These are phyloP conservation scores for Mormyrops attenuatus DNA, from an alignment of 2,797 vertebrate species.

Conservation along the genomic window DNA sequence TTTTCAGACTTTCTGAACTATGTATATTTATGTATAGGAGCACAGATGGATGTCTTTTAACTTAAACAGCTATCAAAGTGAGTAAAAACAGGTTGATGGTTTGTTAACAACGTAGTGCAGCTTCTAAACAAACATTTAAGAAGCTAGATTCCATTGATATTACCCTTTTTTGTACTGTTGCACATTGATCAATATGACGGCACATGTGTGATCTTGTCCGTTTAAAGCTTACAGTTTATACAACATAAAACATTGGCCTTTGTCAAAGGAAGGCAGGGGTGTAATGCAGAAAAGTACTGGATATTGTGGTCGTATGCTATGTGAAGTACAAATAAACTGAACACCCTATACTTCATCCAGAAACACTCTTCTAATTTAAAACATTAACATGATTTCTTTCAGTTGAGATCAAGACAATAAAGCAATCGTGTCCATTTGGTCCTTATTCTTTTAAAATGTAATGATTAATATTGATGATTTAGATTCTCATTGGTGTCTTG, in stretches of 20 bases:
- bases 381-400: neutral
- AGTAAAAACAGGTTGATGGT: conserved; percentile 21
- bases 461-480: neutral
- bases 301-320: neutral
- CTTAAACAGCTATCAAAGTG: conserved; percentile 18
- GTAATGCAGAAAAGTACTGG: neutral
- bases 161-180: neutral
- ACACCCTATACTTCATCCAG: neutral
- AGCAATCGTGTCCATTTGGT: neutral
- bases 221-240: neutral
- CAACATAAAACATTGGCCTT: neutral
- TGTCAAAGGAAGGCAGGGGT: neutral
- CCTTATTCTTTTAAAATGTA: neutral
- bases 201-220: neutral
- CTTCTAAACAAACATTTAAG: neutral
- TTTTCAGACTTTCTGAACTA: conserved; percentile 4
- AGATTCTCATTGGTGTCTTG: neutral
- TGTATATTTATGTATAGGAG: conserved; percentile 27
- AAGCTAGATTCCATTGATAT: neutral
- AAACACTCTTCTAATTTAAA: neutral
- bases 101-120: neutral
- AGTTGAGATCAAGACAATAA: neutral
- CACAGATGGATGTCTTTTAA: conserved; percentile 27
- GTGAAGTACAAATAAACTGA: neutral
- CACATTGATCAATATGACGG: neutral